Conservation (phyloP, 2,797 vertebrate species). For the Anas flavirostris region DNA sequence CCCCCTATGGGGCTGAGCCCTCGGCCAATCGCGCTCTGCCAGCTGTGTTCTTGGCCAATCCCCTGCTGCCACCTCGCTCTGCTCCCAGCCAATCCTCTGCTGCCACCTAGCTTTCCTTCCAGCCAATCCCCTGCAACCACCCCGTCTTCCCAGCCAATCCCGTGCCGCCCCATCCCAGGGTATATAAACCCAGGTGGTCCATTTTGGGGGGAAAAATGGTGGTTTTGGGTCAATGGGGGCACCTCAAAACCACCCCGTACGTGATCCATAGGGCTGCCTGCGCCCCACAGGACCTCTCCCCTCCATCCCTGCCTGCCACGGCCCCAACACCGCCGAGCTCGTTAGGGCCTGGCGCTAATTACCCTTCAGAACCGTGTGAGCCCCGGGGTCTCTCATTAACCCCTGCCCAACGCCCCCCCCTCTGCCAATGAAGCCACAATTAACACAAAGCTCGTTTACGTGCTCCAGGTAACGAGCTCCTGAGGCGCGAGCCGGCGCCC, state of each 20-base stretch:
- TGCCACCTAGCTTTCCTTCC: background rate
- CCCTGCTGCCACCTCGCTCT: background rate
- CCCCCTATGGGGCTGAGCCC: background rate
- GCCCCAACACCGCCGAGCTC: background rate
- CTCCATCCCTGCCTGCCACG: background rate
- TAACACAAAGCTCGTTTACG: background rate
- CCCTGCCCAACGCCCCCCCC: accelerated
- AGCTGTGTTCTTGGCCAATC: background rate
- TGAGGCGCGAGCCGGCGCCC: background rate
- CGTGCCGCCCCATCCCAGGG: background rate
- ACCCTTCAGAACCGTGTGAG: background rate
- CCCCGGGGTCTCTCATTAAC: background rate
- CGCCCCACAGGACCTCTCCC: background rate
- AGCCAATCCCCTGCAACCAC: background rate
- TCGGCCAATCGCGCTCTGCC: background rate
- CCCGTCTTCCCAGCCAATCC: background rate
- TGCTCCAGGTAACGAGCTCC: background rate
- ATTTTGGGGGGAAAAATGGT: accelerated
- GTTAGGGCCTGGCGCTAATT: background rate
- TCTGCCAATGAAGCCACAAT: background rate
- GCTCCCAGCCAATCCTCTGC: background rate
- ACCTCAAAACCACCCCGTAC: accelerated
- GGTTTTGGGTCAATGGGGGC: accelerated
- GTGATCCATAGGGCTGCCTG: background rate
- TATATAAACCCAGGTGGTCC: background rate